A percentile compares a stretch with the other conserved stretches of the same genome.
Conservation (phyloP, 1,140 invertebrate species). For the Leptinotarsa texana region DNA sequence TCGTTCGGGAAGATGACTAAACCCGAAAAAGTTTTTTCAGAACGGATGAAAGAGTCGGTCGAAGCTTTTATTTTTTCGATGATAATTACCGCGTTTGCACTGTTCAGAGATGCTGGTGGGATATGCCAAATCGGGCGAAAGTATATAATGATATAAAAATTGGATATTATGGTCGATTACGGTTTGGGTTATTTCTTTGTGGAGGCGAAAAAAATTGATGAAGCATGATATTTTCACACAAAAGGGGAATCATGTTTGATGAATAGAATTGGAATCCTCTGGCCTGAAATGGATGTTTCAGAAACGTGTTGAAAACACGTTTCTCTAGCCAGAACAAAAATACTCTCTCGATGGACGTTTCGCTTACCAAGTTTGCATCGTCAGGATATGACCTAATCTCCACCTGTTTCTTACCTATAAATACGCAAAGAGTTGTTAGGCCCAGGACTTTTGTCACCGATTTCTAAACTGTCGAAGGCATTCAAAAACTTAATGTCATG, state of each 20-base stretch:
- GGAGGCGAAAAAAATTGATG: slow-evolving; percentile 1
- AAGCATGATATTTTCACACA: slow-evolving; percentile 11
- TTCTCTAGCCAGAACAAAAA: too few relatives aligned
- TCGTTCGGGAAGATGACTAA: background rate
- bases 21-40: slow-evolving; percentile 24
- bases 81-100: slow-evolving; percentile 37
- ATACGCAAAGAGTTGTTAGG: too few relatives aligned
- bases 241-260: background rate
- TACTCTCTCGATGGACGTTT: too few relatives aligned
- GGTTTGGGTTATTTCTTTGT: slow-evolving; percentile 21
- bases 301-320: too few relatives aligned
- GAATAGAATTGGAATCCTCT: too few relatives aligned
- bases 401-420: too few relatives aligned
- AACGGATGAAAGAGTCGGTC: slow-evolving; percentile 27
- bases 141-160: slow-evolving; percentile 45
- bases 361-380: too few relatives aligned
- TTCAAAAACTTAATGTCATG: too few relatives aligned
- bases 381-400: too few relatives aligned
- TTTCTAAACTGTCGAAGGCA: too few relatives aligned
- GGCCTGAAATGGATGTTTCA: too few relatives aligned
- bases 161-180: slow-evolving; percentile 42
- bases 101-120: slow-evolving; percentile 26
- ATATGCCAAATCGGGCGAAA: slow-evolving; percentile 39
- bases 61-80: slow-evolving; percentile 32
- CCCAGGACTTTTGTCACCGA: too few relatives aligned